Percentiles rank a stretch among this genome's conserved stretches.
phyloP scores from a whole-genome alignment of 92 coral and sea anemone genomes.

The Micromussa lordhowensis region DNA sequence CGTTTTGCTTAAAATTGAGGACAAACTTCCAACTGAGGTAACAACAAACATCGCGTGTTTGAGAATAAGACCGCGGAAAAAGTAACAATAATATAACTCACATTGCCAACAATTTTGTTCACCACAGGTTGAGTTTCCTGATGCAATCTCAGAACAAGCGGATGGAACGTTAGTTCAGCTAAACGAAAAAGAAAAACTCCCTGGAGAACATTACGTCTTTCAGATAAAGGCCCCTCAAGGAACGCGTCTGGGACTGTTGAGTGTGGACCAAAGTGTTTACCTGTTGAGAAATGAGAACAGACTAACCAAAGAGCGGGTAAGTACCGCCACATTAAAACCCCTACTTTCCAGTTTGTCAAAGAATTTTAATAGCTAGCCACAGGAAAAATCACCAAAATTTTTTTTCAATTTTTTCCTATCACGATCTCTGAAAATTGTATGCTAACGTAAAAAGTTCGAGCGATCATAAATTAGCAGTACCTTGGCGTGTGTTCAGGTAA shows the following conservation, averaged over 20 bases:
- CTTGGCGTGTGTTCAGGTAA: neutral
- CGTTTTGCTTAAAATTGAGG: conserved; percentile 75
- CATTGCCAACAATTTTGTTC: neutral
- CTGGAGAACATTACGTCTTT: conserved; percentile 51
- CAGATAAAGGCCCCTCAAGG: conserved; percentile 59
- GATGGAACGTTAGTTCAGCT: neutral
- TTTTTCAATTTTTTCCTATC: no score
- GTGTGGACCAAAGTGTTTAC: conserved; percentile 93
- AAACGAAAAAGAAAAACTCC: conserved; percentile 34
- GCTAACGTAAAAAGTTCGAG: no score
- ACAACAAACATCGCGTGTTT: neutral
- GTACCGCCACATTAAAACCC: neutral
- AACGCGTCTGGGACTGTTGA: conserved; percentile 81
- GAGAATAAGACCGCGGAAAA: neutral
- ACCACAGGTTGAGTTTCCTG: conserved; percentile 27
- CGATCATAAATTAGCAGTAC: no score
- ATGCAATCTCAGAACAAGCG: neutral
- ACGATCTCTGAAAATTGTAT: no score
- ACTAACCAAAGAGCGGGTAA: conserved; percentile 77
- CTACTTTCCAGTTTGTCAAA: no score
- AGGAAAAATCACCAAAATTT: neutral
- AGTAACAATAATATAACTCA: neutral
- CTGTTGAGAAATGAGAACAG: conserved; percentile 83
- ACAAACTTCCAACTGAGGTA: conserved; percentile 82
- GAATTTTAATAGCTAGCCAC: neutral